A percentile compares a stretch with the other conserved stretches of the same genome.
These are phyloP conservation scores for Stegana nigrithorax DNA, from an alignment of 2,888 invertebrate species.

Conservation along the genomic window DNA sequence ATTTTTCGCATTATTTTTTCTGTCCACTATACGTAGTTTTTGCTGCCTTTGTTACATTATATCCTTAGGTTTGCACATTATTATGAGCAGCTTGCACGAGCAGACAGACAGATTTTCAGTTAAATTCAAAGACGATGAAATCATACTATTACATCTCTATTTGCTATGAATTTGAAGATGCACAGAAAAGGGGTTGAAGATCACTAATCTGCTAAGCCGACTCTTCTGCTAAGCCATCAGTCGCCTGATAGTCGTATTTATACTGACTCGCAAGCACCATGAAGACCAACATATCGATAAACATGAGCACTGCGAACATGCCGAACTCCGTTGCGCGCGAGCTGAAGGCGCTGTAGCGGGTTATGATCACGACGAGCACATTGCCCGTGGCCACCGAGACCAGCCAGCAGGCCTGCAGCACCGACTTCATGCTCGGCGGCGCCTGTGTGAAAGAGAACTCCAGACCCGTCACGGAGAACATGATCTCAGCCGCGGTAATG, in stretches of 20 bases:
- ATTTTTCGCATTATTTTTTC: neutral
- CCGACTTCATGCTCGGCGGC: slow-evolving; percentile 92
- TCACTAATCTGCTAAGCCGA: neutral
- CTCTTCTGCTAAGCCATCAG: neutral
- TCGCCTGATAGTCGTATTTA: slow-evolving; percentile 72
- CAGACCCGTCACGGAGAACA: slow-evolving; percentile 95
- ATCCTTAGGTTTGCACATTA: neutral
- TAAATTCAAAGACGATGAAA: no score
- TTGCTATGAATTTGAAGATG: no score
- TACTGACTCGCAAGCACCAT: slow-evolving; percentile 83
- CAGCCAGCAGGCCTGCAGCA: slow-evolving; percentile 93
- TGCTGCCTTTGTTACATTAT: neutral
- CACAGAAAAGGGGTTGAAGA: no score
- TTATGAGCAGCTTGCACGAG: neutral
- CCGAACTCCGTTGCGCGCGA: slow-evolving; percentile 83
- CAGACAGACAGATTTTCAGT: no score
- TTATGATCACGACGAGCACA: slow-evolving; percentile 83
- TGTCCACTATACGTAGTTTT: neutral
- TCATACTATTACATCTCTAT: no score
- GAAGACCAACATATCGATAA: slow-evolving; percentile 85
- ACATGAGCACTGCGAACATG: slow-evolving; percentile 88
- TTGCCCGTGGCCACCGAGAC: slow-evolving; percentile 95
- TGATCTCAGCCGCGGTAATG: slow-evolving; percentile 93
- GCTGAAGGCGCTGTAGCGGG: slow-evolving; percentile 57
- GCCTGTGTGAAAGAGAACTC: slow-evolving; percentile 97